These are phyloP conservation scores for Tragopan temminckii DNA, from an alignment of 2,797 vertebrate genomes.

Conservation along the genomic window DNA sequence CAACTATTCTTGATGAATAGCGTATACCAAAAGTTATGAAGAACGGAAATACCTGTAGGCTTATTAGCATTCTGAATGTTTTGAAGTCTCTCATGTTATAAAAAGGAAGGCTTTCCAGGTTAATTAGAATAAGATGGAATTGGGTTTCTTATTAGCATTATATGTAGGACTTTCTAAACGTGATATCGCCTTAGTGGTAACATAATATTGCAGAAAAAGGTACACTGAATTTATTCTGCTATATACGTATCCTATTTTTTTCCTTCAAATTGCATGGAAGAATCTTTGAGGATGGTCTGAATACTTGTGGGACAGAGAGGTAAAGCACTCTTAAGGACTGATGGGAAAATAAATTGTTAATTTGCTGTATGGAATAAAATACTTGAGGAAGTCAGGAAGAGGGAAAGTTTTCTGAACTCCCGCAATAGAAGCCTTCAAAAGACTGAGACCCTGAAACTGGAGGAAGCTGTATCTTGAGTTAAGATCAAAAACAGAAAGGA, in stretches of 20 bases:
- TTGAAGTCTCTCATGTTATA: not conserved
- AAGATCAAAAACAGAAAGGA: not conserved
- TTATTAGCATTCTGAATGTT: slow-evolving; percentile 36
- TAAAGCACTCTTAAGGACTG: not conserved
- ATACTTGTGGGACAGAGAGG: not conserved
- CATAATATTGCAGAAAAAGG: not conserved
- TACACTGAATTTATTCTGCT: not conserved
- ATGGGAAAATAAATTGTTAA: not conserved
- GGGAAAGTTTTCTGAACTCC: not conserved
- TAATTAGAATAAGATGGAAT: slow-evolving; percentile 25
- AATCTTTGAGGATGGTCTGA: not conserved
- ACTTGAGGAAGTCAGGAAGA: not conserved
- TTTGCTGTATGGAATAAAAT: not conserved
- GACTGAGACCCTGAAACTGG: not conserved
- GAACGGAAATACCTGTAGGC: not conserved
- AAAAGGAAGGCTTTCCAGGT: slow-evolving; percentile 13
- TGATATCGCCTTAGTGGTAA: not conserved
- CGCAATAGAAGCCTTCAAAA: not conserved
- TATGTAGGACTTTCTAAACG: not conserved
- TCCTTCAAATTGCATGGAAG: not conserved
- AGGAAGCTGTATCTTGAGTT: not conserved
- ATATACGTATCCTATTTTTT: not conserved
- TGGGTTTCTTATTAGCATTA: not conserved
- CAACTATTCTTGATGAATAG: not conserved
- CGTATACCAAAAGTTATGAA: not conserved